Conservation (phyloP, 2,113 vertebrate species). For the Ailuropoda melanoleuca region DNA sequence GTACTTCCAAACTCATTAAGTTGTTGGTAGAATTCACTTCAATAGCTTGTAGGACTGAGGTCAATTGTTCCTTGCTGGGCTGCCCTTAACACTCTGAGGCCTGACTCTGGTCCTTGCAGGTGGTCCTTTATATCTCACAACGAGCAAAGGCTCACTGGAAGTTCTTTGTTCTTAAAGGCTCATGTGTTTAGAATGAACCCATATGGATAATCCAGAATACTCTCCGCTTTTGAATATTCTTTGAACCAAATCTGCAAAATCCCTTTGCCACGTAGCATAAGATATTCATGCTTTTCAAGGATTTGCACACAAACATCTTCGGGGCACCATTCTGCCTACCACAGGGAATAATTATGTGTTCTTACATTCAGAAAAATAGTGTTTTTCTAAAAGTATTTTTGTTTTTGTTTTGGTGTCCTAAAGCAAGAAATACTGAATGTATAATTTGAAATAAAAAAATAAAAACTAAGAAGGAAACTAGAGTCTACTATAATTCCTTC, state of each 20-base stretch:
- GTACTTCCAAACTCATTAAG: not conserved
- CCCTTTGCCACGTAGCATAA: not conserved
- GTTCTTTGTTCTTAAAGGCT: not conserved
- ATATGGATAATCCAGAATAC: not conserved
- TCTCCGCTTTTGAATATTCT: not conserved
- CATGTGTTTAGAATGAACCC: not conserved
- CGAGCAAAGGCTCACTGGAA: not conserved
- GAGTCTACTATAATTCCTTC: not conserved
- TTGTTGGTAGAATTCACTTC: not conserved
- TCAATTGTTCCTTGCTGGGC: not conserved
- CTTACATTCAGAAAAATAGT: not conserved
- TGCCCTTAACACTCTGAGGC: not conserved
- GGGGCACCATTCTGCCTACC: not conserved
- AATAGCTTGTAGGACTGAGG: not conserved
- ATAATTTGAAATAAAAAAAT: conserved; percentile 3
- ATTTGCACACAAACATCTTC: not conserved
- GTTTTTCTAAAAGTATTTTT: not conserved
- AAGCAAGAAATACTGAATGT: not conserved
- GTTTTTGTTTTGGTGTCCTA: not conserved
- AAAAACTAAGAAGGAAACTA: not conserved
- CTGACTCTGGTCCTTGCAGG: not conserved
- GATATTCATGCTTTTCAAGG: not conserved
- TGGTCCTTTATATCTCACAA: not conserved
- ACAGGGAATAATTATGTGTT: not conserved
- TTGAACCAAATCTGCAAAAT: not conserved